Conservation (phyloP, 1,140 invertebrate genomes). For the Steinernema khuongi region DNA sequence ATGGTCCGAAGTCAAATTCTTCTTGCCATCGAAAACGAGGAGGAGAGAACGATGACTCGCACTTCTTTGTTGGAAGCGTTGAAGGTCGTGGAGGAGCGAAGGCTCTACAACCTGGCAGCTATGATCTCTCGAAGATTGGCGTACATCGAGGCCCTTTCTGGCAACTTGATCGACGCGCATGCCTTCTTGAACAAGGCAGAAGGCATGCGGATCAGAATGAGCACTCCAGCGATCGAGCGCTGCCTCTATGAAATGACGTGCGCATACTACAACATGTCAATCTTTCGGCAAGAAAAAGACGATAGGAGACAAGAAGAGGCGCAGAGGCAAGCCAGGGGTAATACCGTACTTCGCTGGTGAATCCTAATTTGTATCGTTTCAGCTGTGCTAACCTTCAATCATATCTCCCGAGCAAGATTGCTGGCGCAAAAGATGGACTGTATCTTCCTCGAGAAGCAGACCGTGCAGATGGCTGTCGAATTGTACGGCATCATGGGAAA, state of each 20-base stretch:
- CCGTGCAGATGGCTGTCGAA: background rate
- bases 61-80: background rate
- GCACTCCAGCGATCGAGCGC: background rate
- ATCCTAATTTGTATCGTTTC: background rate
- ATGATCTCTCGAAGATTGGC: background rate
- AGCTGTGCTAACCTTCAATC: background rate
- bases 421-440: background rate
- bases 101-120: background rate
- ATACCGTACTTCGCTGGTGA: background rate
- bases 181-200: background rate
- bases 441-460: background rate
- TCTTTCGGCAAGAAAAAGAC: background rate
- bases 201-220: background rate
- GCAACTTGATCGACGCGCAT: background rate
- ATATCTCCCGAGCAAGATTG: background rate
- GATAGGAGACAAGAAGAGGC: background rate
- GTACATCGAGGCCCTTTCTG: background rate
- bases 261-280: background rate
- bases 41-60: background rate
- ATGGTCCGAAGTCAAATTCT: background rate
- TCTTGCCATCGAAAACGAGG: background rate
- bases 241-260: background rate
- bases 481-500: background rate
- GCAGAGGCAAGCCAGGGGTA: background rate
- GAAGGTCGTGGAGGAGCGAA: background rate